phyloP scores from a whole-genome alignment of 2,797 vertebrate genomes.

The Eremophila alpestris region DNA sequence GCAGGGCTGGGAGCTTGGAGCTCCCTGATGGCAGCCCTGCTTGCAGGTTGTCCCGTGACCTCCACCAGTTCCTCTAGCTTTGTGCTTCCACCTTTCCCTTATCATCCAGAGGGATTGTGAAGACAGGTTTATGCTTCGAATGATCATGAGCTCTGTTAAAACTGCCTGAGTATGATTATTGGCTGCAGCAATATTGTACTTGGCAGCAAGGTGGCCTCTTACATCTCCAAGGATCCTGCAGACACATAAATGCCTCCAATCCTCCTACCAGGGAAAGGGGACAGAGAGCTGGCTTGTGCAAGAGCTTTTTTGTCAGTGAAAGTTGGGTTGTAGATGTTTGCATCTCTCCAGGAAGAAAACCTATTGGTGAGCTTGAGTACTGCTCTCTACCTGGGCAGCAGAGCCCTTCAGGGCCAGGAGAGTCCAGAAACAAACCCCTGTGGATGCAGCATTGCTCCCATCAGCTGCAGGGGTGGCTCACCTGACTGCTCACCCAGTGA shows the following conservation, averaged over 20 bases:
- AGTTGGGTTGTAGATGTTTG: neutral
- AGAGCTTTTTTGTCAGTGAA: neutral
- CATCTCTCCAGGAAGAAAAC: neutral
- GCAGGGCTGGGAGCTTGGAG: neutral
- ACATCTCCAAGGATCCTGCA: neutral
- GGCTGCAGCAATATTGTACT: neutral
- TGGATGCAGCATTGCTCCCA: rapidly evolving
- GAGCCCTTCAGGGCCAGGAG: neutral
- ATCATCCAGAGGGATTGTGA: neutral
- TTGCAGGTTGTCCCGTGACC: neutral
- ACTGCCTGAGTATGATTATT: neutral
- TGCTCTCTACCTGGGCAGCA: neutral
- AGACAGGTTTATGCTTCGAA: neutral
- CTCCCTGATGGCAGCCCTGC: neutral
- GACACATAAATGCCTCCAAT: neutral
- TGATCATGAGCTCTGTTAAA: neutral
- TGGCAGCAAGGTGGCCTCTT: neutral
- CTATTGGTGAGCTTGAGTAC: neutral
- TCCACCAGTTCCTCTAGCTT: neutral
- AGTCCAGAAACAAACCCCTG: neutral
- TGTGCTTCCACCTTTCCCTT: neutral
- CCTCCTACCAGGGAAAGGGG: neutral
- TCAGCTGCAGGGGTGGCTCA: neutral
- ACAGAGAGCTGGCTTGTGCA: neutral
- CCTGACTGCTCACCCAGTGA: rapidly evolving